Percentiles rank a stretch among this genome's conserved stretches.
These are phyloP conservation scores for Epistrophe eligans DNA, from an alignment of 2,888 invertebrate genomes.

Conservation along the genomic window DNA sequence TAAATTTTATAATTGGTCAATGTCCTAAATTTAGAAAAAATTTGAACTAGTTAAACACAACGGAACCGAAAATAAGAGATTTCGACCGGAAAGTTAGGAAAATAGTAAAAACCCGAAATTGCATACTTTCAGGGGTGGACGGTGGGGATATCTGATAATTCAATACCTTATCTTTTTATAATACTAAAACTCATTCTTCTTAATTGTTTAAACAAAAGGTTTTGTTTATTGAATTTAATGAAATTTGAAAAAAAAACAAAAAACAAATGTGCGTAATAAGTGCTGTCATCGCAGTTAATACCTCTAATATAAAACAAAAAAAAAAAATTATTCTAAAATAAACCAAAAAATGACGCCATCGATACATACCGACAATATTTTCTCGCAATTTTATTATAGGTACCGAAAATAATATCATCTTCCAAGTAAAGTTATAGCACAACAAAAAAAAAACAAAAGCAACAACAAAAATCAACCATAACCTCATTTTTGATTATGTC, in stretches of 20 bases:
- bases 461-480: background rate
- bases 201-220: background rate
- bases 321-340: background rate
- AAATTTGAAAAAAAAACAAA: background rate
- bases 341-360: constrained; percentile 28
- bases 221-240: background rate
- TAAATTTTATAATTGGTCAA: too few species aligned
- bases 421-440: background rate
- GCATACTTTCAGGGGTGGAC: too few species aligned
- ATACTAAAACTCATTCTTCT: background rate
- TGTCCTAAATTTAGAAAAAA: too few species aligned
- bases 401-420: background rate
- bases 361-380: background rate
- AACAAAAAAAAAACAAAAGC: background rate
- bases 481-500: background rate
- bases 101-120: too few species aligned
- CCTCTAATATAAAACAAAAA: background rate
- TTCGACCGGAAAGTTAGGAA: too few species aligned
- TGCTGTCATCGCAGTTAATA: background rate
- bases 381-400: constrained; percentile 12
- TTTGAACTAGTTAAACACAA: too few species aligned
- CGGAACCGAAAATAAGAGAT: too few species aligned
- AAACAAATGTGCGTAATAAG: background rate
- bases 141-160: too few species aligned
- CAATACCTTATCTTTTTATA: too few species aligned